Percentiles rank a stretch among this genome's conserved stretches.
Evolutionary conservation across 2,888 invertebrate species (phyloP).

Genomic region (Ectobius pallidus): DNA sequence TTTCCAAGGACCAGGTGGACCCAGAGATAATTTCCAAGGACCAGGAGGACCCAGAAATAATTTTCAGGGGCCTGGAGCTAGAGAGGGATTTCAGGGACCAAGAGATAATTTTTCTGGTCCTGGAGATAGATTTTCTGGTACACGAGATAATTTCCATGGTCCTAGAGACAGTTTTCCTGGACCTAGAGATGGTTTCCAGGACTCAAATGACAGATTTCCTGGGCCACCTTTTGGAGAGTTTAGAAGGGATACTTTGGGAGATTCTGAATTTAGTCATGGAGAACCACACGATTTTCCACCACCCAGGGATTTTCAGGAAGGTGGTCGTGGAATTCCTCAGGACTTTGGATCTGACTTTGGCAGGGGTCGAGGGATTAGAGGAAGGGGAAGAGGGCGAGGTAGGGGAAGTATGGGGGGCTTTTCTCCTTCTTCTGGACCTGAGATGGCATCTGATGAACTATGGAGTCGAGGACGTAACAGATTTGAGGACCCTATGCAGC

Average conservation of each 20-base stretch:
- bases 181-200: conserved; percentile 24
- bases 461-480: conserved; percentile 9
- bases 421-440: conserved; percentile 1
- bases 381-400: conserved; percentile 23
- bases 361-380: conserved; percentile 26
- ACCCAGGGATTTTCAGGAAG: conserved; percentile 28
- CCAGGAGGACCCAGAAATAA: conserved; percentile 16
- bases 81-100: conserved; percentile 24
- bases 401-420: conserved; percentile 6
- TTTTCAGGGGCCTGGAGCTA: not conserved
- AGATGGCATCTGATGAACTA: conserved; percentile 30
- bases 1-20: conserved; percentile 21
- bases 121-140: not conserved
- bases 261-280: conserved; percentile 24
- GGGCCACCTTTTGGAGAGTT: conserved; percentile 25
- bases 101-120: conserved; percentile 12
- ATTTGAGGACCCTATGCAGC: conserved; percentile 15
- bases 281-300: conserved; percentile 32
- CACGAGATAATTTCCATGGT: conserved; percentile 27
- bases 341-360: conserved; percentile 27
- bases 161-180: conserved; percentile 22
- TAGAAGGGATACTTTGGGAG: conserved; percentile 17
- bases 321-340: not conserved
- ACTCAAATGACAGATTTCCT: conserved; percentile 22
- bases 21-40: conserved; percentile 29